These are phyloP conservation scores for Thryonomys swinderianus DNA, from an alignment of 2,113 vertebrate genomes.

Conservation along the genomic window DNA sequence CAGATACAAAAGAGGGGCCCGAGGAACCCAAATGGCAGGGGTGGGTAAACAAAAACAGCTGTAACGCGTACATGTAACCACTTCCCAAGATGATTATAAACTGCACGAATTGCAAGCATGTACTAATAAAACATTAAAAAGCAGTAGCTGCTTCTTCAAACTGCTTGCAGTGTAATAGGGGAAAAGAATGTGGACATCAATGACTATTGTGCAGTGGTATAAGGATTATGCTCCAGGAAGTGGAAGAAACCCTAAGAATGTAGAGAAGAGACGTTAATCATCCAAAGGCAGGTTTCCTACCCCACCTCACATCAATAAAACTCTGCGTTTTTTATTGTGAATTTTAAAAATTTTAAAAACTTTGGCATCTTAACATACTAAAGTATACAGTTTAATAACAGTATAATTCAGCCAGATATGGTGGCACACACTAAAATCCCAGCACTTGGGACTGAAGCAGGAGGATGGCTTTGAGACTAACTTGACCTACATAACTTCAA, in stretches of 20 bases:
- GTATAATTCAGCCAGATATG: neutral
- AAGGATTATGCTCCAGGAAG: neutral
- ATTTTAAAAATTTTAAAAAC: neutral
- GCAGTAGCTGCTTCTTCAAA: neutral
- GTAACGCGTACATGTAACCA: neutral
- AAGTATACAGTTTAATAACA: neutral
- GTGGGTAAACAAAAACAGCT: neutral
- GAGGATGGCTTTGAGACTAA: neutral
- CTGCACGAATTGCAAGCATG: neutral
- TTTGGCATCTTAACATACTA: neutral
- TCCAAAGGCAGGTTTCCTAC: neutral
- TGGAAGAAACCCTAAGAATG: neutral
- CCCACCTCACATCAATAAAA: neutral
- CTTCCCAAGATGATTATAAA: neutral
- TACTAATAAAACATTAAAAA: neutral
- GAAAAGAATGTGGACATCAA: accelerated
- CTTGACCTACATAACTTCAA: neutral
- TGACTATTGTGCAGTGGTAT: accelerated
- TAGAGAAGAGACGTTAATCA: neutral
- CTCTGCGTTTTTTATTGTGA: neutral
- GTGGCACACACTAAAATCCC: neutral
- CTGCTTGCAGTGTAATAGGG: no score
- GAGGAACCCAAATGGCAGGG: neutral
- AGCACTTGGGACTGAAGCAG: neutral
- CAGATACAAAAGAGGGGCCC: neutral